Evolutionary conservation across 2,888 invertebrate genomes (phyloP).

Genomic region (Antitype chi): DNA sequence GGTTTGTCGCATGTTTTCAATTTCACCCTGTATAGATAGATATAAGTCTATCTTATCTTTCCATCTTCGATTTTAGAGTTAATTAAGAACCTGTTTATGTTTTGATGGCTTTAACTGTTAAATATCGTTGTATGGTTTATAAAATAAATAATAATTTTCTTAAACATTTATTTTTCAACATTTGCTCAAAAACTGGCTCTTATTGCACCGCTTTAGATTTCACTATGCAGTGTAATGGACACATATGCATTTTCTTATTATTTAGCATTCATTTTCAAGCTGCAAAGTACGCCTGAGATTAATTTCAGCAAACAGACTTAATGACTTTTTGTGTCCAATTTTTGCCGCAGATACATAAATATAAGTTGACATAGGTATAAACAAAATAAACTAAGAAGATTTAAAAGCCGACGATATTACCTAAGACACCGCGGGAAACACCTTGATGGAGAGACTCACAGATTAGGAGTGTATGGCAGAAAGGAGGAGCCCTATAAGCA

Average conservation of each 20-base stretch:
- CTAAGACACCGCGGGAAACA: too few relatives aligned
- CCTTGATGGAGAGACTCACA: too few relatives aligned
- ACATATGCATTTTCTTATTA: neutral
- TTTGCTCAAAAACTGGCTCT: neutral
- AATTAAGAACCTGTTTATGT: neutral
- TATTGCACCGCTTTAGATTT: neutral
- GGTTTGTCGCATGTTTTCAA: too few relatives aligned
- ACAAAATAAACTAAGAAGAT: neutral
- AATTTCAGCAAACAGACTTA: neutral
- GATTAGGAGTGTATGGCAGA: too few relatives aligned
- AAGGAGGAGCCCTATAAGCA: too few relatives aligned
- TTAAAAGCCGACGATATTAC: too few relatives aligned
- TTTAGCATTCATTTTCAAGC: neutral
- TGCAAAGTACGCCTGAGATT: neutral
- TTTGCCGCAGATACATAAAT: neutral
- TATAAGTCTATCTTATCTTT: too few relatives aligned
- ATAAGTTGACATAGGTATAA: neutral
- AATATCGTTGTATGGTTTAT: neutral
- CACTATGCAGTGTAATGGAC: neutral
- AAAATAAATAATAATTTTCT: constrained; percentile 1
- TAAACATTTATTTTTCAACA: neutral
- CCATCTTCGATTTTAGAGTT: neutral
- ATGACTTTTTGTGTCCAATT: neutral
- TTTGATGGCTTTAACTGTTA: neutral
- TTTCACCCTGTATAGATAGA: too few relatives aligned